Percentiles rank a stretch among this genome's conserved stretches.
Evolutionary conservation across 2,888 invertebrate genomes (phyloP).

Genomic region (Xanthorhoe spadicearia): DNA sequence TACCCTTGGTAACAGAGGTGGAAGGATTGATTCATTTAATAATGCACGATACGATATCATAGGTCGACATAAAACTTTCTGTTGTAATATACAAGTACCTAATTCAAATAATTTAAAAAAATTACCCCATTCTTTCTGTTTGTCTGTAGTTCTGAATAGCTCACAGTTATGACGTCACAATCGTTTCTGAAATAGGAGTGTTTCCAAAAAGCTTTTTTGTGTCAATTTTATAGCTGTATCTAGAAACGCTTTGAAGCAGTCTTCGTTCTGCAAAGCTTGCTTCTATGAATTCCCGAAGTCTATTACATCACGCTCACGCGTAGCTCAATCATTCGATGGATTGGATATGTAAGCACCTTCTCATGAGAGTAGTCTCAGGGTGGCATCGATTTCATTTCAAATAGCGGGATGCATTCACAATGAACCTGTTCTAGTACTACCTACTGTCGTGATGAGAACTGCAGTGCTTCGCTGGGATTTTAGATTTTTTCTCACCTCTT

Average conservation of each 20-base stretch:
- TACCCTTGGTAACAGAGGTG: not conserved
- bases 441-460: constrained; percentile 25
- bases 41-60: not conserved
- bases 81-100: not conserved
- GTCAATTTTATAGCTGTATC: not conserved
- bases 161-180: not conserved
- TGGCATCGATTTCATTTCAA: constrained; percentile 19
- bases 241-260: not conserved
- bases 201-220: not conserved
- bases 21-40: not conserved
- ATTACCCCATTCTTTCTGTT: too few relatives aligned
- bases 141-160: too few relatives aligned
- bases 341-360: not conserved
- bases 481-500: constrained; percentile 21
- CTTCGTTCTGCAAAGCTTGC: constrained; percentile 5
- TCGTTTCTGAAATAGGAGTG: not conserved
- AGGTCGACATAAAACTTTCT: not conserved
- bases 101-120: too few relatives aligned
- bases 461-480: constrained; percentile 19
- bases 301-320: constrained; percentile 5
- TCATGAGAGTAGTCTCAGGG: constrained; percentile 16
- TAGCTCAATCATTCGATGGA: constrained; percentile 13
- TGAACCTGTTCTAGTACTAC: constrained; percentile 22
- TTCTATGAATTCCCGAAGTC: not conserved
- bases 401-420: constrained; percentile 32